These are phyloP conservation scores for Vanessa atalanta DNA, from an alignment of 1,140 invertebrate species.

Conservation along the genomic window DNA sequence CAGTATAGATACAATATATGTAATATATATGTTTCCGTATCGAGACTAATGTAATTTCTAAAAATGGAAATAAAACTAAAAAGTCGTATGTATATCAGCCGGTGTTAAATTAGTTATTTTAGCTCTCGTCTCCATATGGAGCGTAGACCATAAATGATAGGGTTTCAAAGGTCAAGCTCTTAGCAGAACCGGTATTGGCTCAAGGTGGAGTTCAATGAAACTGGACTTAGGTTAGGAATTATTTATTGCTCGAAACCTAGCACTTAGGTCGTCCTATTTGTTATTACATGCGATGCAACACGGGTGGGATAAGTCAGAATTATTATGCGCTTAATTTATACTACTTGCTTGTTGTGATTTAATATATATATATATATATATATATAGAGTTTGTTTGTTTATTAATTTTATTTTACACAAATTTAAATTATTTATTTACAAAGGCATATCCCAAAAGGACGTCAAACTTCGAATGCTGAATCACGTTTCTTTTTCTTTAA, in stretches of 20 bases:
- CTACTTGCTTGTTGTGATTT: not conserved
- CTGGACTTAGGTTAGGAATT: conserved; percentile 32
- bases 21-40: too few relatives aligned
- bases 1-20: too few relatives aligned
- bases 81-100: not conserved
- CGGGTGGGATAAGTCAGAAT: conserved; percentile 16
- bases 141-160: conserved; percentile 33
- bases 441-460: too few relatives aligned
- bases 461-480: too few relatives aligned
- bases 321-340: not conserved
- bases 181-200: conserved; percentile 32
- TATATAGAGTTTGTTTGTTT: too few relatives aligned
- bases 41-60: not conserved
- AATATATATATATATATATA: too few relatives aligned
- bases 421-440: too few relatives aligned
- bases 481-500: too few relatives aligned
- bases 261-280: conserved; percentile 27
- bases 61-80: conserved; percentile 14
- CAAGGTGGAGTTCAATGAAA: conserved; percentile 32
- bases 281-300: conserved; percentile 17
- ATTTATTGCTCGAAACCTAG: conserved; percentile 25
- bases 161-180: conserved; percentile 29
- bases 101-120: conserved; percentile 11
- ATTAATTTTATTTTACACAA: too few relatives aligned
- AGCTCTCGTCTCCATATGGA: conserved; percentile 19